Percentiles rank a stretch among this genome's conserved stretches.
Evolutionary conservation across 2,797 vertebrate species (phyloP).

Genomic region (Coilia nasus): DNA sequence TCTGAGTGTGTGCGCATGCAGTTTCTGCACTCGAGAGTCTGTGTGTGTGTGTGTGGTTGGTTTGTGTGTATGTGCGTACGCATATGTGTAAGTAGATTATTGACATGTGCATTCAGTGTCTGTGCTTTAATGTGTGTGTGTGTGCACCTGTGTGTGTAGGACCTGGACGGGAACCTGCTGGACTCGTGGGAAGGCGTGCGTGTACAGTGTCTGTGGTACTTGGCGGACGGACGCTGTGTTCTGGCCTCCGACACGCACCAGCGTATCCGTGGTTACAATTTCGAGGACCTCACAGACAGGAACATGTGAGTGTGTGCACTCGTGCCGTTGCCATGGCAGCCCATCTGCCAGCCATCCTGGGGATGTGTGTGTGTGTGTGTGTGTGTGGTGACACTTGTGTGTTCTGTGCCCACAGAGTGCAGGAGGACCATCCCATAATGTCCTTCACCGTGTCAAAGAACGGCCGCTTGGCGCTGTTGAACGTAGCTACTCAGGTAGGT

Average conservation of each 20-base stretch:
- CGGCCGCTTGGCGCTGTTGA: conserved; percentile 95
- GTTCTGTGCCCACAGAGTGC: conserved; percentile 81
- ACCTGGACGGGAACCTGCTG: conserved; percentile 94
- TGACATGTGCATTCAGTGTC: background rate
- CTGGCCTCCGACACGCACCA: conserved; percentile 96
- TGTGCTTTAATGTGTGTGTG: background rate
- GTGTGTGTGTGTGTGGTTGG: background rate
- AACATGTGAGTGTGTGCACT: conserved; percentile 85
- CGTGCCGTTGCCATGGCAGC: background rate
- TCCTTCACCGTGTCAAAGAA: conserved; percentile 97
- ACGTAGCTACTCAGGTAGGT: conserved; percentile 96
- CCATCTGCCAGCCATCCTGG: conserved; percentile 65
- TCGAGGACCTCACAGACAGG: conserved; percentile 97
- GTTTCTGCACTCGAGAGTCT: background rate
- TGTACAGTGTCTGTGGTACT: conserved; percentile 96
- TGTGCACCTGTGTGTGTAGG: conserved; percentile 70
- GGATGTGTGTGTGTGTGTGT: background rate
- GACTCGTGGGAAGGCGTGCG: conserved; percentile 98
- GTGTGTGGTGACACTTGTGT: conserved; percentile 21
- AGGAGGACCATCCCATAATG: conserved; percentile 98
- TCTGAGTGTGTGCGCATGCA: background rate
- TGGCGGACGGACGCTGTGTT: conserved; percentile 89
- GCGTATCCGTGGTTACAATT: conserved; percentile 95
- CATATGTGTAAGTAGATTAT: background rate
- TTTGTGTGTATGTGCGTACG: background rate